Base-by-base conservation (phyloP, 1,140 invertebrate species). In the Formica selysi region DNA sequence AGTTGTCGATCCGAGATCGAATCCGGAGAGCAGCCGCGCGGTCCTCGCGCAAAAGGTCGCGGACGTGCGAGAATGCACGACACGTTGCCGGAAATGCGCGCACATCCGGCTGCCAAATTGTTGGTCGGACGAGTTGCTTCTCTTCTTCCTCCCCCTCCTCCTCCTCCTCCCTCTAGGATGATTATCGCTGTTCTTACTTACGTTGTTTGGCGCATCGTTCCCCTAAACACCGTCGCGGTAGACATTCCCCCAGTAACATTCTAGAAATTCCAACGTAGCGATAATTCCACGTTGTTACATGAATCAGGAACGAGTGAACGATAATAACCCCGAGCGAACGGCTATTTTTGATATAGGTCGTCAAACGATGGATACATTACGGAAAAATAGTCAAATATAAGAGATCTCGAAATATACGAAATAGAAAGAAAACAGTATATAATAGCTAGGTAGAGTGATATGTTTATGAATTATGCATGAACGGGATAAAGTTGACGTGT, bases 31-130 rank as follows among this genome's bases (percentile, higher is more conserved):
- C 36, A 36, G 65, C 44, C 22, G 32, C 38, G 10, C 61, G 13
- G 41, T 54, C n/a, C 11, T 7, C 68, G 10, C 36, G 54, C 13
- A 26, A 81, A 83, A 83, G 79, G 38, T 83, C 79, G 79, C 71
- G 54, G 41, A 83, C 79, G 79, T 83, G 79, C 54, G 68, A 29
- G 79, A 74, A 83, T 80, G 76, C 76, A 70, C 57, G 74, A 51
- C 36, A 19, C 13, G 26, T 32, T 36, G 38, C n/a, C 76, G 44
- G 32, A 44, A 68, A 80, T 61, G 68, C 68, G 54, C 68, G 32
- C 57, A 83, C 54, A 83, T 83, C 68, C 68, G 68, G 38, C 51
- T 41, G 38, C 79, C 79, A 83, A 83, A 83, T 74, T 71, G 76
- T 67, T 48, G 44, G 44, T 48, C 51, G 79, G 13, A 13, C 54